Conservation (phyloP, 92 coral and sea anemone species). For the Muricea muricata region DNA sequence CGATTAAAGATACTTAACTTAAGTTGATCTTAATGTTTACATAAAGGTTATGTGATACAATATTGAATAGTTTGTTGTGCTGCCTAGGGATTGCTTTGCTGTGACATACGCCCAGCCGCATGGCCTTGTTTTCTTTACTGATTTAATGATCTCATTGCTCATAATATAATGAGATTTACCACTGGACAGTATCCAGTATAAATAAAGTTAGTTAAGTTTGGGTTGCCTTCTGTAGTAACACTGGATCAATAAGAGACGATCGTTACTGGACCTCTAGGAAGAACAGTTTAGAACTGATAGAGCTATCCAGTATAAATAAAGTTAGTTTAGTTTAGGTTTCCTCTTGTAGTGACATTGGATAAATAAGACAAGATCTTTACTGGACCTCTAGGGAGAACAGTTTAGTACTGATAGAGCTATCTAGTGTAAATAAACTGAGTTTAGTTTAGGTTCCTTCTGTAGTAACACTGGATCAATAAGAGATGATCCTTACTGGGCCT, state of each 20-base stretch:
- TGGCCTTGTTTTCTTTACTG: too few species aligned
- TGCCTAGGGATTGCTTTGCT: conserved; percentile 1
- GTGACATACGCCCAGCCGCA: too few species aligned
- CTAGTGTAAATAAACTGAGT: not conserved
- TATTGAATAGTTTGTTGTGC: conserved; percentile 10
- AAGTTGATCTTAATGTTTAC: not conserved
- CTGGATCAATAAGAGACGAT: not conserved
- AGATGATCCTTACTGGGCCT: too few species aligned
- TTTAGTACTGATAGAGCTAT: not conserved
- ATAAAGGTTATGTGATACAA: not conserved
- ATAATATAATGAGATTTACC: too few species aligned
- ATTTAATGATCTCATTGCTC: too few species aligned
- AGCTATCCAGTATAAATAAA: not conserved
- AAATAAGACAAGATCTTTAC: not conserved
- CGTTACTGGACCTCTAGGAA: not conserved
- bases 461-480: not conserved
- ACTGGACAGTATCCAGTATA: too few species aligned
- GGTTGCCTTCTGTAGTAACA: not conserved
- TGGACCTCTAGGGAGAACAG: not conserved
- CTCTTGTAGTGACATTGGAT: not conserved
- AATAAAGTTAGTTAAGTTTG: not conserved
- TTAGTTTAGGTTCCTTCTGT: not conserved
- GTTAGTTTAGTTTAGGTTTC: not conserved
- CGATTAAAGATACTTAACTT: not conserved
- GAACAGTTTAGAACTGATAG: conserved; percentile 2